A percentile compares a stretch with the other conserved stretches of the same genome.
These are phyloP conservation scores for Perithous albicinctus DNA, from an alignment of 2,888 invertebrate species.

Conservation along the genomic window DNA sequence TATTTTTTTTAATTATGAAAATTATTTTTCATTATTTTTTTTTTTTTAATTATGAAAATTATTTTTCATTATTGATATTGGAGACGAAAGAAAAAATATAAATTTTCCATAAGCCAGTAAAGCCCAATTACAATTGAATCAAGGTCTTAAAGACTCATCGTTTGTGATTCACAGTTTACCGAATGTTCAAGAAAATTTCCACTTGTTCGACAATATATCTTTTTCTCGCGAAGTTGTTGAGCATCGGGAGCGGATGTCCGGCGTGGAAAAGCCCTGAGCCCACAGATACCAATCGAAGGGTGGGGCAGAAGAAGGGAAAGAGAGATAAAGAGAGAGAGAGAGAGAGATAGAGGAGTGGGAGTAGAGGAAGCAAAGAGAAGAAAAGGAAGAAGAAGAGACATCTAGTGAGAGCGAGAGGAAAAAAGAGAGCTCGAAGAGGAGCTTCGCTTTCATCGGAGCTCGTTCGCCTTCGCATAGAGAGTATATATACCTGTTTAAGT, in stretches of 20 bases:
- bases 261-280: slow-evolving; percentile 30
- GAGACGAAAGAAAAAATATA: no score
- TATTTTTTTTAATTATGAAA: no score
- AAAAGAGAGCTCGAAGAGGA: no score
- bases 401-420: slow-evolving; percentile 27
- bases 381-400: not conserved
- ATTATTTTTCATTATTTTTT: no score
- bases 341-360: not conserved
- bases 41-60: no score
- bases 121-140: not conserved
- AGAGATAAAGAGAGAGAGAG: not conserved
- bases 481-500: slow-evolving; percentile 69
- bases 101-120: no score
- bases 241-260: slow-evolving; percentile 66
- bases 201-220: slow-evolving; percentile 36
- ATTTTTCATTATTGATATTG: no score
- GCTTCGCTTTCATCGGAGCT: slow-evolving; percentile 57
- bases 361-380: not conserved
- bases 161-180: slow-evolving; percentile 11
- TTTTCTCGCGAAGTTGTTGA: slow-evolving; percentile 43
- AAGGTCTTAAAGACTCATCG: slow-evolving; percentile 23
- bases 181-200: not conserved
- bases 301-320: not conserved
- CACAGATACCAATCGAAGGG: slow-evolving; percentile 35
- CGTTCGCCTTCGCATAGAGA: slow-evolving; percentile 46